Conservation (phyloP, 2,888 invertebrate species). For the Eupithecia abbreviata region DNA sequence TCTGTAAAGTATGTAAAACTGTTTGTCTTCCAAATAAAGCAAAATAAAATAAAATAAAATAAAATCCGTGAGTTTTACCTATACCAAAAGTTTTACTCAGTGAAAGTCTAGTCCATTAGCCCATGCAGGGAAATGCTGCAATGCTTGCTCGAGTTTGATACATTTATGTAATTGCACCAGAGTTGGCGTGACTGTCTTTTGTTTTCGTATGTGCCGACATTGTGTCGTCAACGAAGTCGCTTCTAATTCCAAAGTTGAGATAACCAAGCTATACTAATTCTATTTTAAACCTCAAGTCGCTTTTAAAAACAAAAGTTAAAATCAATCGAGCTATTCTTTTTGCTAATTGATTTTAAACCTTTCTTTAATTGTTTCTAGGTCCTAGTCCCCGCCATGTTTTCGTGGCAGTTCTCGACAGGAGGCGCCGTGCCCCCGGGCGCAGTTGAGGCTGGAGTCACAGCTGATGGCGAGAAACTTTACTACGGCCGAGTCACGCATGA, state of each 20-base stretch:
- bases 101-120: neutral
- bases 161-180: neutral
- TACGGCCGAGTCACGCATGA: constrained; percentile 87
- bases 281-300: neutral
- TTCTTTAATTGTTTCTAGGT: constrained; percentile 67
- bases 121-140: neutral
- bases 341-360: no score
- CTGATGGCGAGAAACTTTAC: constrained; percentile 87
- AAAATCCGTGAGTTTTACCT: neutral
- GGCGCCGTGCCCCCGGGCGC: constrained; percentile 87
- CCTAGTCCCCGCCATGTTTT: constrained; percentile 85
- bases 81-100: neutral
- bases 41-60: no score
- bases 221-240: neutral
- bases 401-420: constrained; percentile 85
- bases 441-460: constrained; percentile 85
- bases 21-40: no score
- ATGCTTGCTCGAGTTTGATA: neutral
- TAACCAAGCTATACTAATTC: neutral
- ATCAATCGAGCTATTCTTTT: no score
- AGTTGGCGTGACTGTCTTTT: neutral
- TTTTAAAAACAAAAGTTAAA: no score
- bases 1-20: no score
- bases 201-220: neutral
- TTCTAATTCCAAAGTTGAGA: neutral